Conservation (phyloP, 2,888 invertebrate species). For the Himalopsyche japonica region DNA sequence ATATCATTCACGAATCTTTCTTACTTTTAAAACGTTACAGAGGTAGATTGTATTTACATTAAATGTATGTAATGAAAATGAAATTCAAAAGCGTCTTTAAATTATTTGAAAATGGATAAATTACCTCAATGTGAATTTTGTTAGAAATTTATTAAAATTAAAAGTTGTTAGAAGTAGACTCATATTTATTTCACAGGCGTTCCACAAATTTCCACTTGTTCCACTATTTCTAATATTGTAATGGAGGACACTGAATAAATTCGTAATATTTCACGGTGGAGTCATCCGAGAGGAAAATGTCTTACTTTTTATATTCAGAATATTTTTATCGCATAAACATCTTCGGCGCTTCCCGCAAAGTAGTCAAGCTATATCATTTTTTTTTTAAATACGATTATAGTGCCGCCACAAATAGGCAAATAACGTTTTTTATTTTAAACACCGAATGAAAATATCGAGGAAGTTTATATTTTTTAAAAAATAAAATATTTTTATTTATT, state of each 20-base stretch:
- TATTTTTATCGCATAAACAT: conserved; percentile 1
- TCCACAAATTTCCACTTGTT: background rate
- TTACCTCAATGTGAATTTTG: no score
- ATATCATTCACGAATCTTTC: no score
- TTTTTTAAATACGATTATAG: background rate
- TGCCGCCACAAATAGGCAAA: background rate
- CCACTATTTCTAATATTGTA: conserved; percentile 1
- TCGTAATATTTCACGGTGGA: background rate
- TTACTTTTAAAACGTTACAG: no score
- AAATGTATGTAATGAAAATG: no score
- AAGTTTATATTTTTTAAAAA: no score
- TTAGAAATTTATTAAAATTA: no score
- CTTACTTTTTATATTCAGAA: background rate
- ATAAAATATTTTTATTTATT: no score
- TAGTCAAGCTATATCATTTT: background rate
- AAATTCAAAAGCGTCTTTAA: no score
- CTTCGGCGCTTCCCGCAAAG: background rate
- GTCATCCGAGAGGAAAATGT: background rate
- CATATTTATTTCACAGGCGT: background rate
- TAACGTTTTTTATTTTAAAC: background rate
- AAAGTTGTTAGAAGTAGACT: background rate
- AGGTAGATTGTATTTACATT: no score
- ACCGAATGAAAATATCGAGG: no score
- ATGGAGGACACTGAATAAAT: background rate
- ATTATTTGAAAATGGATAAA: no score